phyloP scores from a whole-genome alignment of 2,888 invertebrate genomes.

The Synergus itoensis region DNA sequence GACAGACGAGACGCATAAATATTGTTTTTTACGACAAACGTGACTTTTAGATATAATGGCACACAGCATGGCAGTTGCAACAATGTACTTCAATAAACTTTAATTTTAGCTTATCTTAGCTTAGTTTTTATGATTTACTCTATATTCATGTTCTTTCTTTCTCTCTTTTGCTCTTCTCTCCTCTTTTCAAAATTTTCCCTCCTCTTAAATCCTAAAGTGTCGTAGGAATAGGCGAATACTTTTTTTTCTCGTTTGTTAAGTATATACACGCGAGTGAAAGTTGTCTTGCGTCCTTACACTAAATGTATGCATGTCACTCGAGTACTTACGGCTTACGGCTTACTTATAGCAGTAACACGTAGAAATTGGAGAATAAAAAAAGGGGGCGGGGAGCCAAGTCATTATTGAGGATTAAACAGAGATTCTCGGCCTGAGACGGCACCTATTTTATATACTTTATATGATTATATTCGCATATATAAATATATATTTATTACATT shows the following conservation, averaged over 20 bases:
- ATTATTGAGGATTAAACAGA: slow-evolving; percentile 49
- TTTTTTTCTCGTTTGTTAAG: slow-evolving; percentile 56
- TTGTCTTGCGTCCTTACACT: slow-evolving; percentile 62
- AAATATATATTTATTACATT: slow-evolving; percentile 13
- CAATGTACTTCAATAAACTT: slow-evolving; percentile 74
- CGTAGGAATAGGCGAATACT: slow-evolving; percentile 61
- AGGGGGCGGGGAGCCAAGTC: slow-evolving; percentile 60
- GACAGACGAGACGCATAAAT: slow-evolving; percentile 52
- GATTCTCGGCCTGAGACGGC: slow-evolving; percentile 31
- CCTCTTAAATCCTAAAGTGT: slow-evolving; percentile 11
- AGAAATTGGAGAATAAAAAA: slow-evolving; percentile 74
- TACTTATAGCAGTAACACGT: slow-evolving; percentile 71
- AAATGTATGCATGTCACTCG: slow-evolving; percentile 59
- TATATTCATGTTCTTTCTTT: slow-evolving; percentile 9
- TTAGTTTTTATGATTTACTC: slow-evolving; percentile 46
- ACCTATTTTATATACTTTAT: slow-evolving; percentile 11
- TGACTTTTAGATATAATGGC: slow-evolving; percentile 75
- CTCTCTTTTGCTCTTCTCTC: slow-evolving; percentile 44
- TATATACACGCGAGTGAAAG: slow-evolving; percentile 71
- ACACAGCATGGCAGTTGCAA: slow-evolving; percentile 78
- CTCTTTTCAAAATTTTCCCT: slow-evolving; percentile 14
- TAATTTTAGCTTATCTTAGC: slow-evolving; percentile 59
- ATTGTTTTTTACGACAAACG: slow-evolving; percentile 68
- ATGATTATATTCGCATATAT: slow-evolving; percentile 16
- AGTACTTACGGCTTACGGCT: slow-evolving; percentile 54